Base-by-base conservation (phyloP, 2,888 invertebrate species). In the Nysson spinosus region DNA sequence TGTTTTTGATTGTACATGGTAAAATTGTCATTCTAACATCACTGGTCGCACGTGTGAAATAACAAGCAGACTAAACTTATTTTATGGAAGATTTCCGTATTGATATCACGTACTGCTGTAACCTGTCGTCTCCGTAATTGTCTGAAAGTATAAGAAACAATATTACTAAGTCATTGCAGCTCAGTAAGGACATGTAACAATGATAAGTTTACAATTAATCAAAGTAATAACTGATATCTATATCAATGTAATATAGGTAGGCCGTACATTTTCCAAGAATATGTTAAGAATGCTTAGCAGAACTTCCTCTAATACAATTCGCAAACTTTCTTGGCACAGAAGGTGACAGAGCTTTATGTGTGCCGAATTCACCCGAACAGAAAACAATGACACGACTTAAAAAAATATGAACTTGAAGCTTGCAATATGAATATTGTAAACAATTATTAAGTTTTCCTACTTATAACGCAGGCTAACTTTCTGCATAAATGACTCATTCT, bases 71-170 rank as follows among this genome's bases (percentile, higher is more conserved):
- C 11, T 46, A 1, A 16, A 32, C 16, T 16, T 40, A 9, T 5
- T 14, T 24, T 16, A 9, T 43, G n/a, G 12, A 19, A 42, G 42
- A 34, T 14, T 56, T 39, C n/a, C 30, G 28, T 46, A 30, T 51
- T 61, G 54, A 62, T 51, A 67, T 74, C 68, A 69, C 68, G 72
- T 72, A 61, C 62, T 77, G 63, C 49, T 68, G 35, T 42, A 72
- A 69, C 58, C 72, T 67, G 46, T 78, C 60, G 47, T 69, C 64
- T 62, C 61, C 64, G 54, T 58, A 69, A 73, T 75, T 72, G 58
- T 75, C 70, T 58, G 79, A 77, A 79, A 79, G 73, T 78, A 78
- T n/a, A 69, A 46, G 19, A 64, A 56, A 43, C 63, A 66, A 58
- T 75, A 64, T 35, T 72, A 63, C 51, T 72, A 72, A 62, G 75